Base-by-base conservation (phyloP, 2,113 vertebrate species). In the Macquaria australasica region DNA sequence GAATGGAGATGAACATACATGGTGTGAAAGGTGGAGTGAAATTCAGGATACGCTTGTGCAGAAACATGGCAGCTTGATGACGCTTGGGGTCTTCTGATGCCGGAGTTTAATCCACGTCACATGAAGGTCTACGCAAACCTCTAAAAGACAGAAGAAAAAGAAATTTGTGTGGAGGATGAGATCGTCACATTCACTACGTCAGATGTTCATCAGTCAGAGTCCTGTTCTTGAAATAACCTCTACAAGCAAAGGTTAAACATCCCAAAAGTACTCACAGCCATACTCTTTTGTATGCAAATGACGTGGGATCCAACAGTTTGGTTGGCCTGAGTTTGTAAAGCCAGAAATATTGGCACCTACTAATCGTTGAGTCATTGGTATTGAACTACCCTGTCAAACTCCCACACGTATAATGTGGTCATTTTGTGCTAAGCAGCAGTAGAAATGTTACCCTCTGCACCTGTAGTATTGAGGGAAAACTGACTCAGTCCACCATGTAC, bases 301-400 rank as follows among this genome's bases (percentile, higher is more conserved):
- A 88, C 11, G 86, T 94, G 80, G 85, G 89, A 91, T 86, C 79
- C 70, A 86, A 84, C 34, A 25, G 55, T 73, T 90, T 58, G 4
- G 34, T 78, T 18, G 21, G 77, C 89, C 74, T 48, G n/a, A 84
- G 62, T 80, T 87, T 81, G 37, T 66, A 83, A 67, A 85, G 80
- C 63, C 83, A 89, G 59, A 90, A 85, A 86, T 83, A 87, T 85
- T 89, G 87, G 90, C 81, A 83, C 76, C 86, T 88, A 90, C 89
- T 85, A 84, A 91, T 90, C 58, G 60, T 82, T 93, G 91, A 92
- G 85, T 93, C 93, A 92, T 67, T 85, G 50, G 34, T 82, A 84
- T 87, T 93, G 85, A 92, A 85, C 88, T 76, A 83, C 67, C 71
- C 37, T 76, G 90, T 89, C 82, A 62, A 55, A 86, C 87, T 73